Conservation (phyloP, 2,888 invertebrate species). For the Conchocele bisecta region DNA sequence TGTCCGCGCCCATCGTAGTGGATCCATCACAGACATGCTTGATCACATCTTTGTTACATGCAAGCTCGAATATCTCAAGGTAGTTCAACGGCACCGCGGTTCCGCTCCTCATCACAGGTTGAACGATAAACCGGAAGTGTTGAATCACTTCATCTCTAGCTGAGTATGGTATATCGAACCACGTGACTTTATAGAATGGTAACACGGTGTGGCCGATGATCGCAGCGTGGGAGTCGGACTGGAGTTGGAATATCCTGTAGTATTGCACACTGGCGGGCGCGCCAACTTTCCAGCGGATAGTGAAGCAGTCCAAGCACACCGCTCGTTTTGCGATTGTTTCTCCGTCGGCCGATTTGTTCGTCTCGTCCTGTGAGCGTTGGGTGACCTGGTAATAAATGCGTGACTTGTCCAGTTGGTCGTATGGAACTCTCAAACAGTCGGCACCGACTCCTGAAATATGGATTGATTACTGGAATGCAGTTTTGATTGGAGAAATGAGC, state of each 20-base stretch:
- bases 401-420: constrained; percentile 42
- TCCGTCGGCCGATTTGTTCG: constrained; percentile 3
- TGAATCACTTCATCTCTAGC: neutral
- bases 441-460: too few relatives aligned
- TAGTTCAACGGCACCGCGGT: constrained; percentile 47
- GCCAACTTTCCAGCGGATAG: constrained; percentile 45
- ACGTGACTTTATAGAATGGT: constrained; percentile 49
- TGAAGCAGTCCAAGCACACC: constrained; percentile 54
- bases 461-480: too few relatives aligned
- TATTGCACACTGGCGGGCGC: constrained; percentile 41
- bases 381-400: too few relatives aligned
- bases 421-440: constrained; percentile 37
- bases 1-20: too few relatives aligned
- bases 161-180: constrained; percentile 46
- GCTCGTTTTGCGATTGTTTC: constrained; percentile 41
- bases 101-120: constrained; percentile 51
- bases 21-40: too few relatives aligned
- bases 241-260: constrained; percentile 55
- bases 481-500: too few relatives aligned
- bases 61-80: too few relatives aligned
- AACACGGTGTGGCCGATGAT: constrained; percentile 53
- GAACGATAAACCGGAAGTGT: constrained; percentile 50
- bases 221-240: constrained; percentile 42
- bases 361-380: too few relatives aligned
- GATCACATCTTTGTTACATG: too few relatives aligned